Evolutionary conservation across 2,797 vertebrate genomes (phyloP).

Genomic region (Enteromius argenteus): DNA sequence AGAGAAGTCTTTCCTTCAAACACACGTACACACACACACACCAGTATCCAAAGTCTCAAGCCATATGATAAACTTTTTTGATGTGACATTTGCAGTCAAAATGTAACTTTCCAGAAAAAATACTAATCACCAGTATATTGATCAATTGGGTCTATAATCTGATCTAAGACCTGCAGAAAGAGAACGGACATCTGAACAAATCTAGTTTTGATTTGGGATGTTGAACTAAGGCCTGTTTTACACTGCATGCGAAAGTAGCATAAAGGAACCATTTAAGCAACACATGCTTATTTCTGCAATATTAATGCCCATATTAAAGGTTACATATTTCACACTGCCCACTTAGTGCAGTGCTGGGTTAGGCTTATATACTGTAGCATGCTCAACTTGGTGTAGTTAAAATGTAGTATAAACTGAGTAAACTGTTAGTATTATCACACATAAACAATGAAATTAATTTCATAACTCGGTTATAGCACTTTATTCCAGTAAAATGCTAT

Average conservation of each 20-base stretch:
- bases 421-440: too few species aligned
- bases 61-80: neutral
- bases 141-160: neutral
- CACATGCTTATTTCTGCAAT: neutral
- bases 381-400: neutral
- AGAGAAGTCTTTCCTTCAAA: neutral
- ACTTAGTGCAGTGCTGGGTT: neutral
- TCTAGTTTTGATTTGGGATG: neutral
- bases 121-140: neutral
- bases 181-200: neutral
- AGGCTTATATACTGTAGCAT: neutral
- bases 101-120: neutral
- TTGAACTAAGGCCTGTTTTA: neutral
- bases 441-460: neutral
- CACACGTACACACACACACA: neutral
- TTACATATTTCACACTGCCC: neutral
- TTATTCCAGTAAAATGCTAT: neutral
- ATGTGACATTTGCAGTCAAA: neutral
- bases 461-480: neutral
- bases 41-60: neutral
- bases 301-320: neutral
- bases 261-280: neutral
- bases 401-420: neutral
- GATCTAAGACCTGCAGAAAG: neutral
- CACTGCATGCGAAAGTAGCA: neutral